Evolutionary conservation across 2,113 vertebrate species (phyloP), one percentile per base, ranked within the genome.

Genomic region (Rutilus rutilus): DNA sequence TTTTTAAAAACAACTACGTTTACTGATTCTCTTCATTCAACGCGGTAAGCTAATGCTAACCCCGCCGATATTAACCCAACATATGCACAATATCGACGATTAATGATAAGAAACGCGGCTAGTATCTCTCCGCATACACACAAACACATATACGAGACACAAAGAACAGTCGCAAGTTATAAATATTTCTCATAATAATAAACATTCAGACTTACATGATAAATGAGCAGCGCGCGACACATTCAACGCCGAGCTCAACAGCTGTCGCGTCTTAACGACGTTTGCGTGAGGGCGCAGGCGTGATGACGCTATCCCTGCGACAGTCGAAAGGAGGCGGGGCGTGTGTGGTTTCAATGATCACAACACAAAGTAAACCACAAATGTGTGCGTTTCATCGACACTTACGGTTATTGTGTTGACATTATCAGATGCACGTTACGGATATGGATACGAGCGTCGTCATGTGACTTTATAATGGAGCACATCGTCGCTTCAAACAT

Each of bases 141-240:
- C 9, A 17, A 39, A n/a, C 1, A 5, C 23, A 62, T n/a, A 42
- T 1, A 60, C 11, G 21, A 57, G 6, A 36, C 2, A 17, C 2
- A 60, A 59, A n/a, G 42, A 14, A 1, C 1, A 0, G 2, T 50
- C 0, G 5, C 6, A 33, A 4, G 2, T 30, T 0, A 54, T 54
- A 30, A 54, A 23, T 5, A 21, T 15, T 2, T 2, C 2, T 15
- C 2, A 15, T 15, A 0, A 15, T 17, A 12, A 82, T n/a, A 73
- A 83, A 42, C 19, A 1, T 2, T 73, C 50, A 83, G n/a, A 83
- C 82, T 83, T 73, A 83, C 82, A 83, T 83, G 67, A 59, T 74
- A 23, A 73, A 73, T 19, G 50, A 42, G 2, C 30, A 73, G 52
- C 60, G 82, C 67, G 82, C 30, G 11, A 39, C 82, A 83, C 67